Base-by-base conservation (phyloP, 1,140 invertebrate genomes). In the Dendroctonus ponderosae region DNA sequence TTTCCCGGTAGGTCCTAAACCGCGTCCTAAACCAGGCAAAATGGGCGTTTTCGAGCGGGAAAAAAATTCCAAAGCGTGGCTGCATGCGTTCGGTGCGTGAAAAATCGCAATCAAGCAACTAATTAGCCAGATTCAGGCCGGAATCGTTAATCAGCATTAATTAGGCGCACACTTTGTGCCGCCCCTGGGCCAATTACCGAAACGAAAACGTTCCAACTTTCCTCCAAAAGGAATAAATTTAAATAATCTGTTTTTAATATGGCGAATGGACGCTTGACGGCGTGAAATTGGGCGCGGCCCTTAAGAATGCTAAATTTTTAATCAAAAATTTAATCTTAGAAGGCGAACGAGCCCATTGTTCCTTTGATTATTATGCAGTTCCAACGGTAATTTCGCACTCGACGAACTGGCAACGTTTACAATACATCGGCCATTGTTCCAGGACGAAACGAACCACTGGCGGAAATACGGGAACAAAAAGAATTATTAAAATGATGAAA, bases 161-260 rank as follows among this genome's bases (percentile, higher is more conserved):
- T 56, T 56, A 56, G 8, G 12, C 12, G 26, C 39, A 38, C 57
- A 7, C 57, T 49, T 60, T 60, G 57, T 48, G 43, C 40, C 49
- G 57, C 38, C 26, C 26, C 9, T 43, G 14, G 11, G 26, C 9
- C 14, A 60, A 49, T 60, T 60, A 48, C 43, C 26, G 26, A 60
- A 60, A 60, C 49, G 48, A 48, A 60, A 60, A 60, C 40, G 14
- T 7, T 60, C 40, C 48, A 60, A 39, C 57, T 49, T 60, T 46
- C 11, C 5, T 2, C 26, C 3, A 41, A 57, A 6, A n/a, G 15
- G 49, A 62, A 62, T 62, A 52, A 62, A 62, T 62, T 62, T 62
- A 62, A 62, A 62, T 62, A 52, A 62, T 52, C 40, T 62, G 49
- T 62, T 62, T 62, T 62, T 62, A 62, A 62, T 62, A 62, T 52